Evolutionary conservation across 2,797 vertebrate species (phyloP).

Genomic region (Micrastur ruficollis): DNA sequence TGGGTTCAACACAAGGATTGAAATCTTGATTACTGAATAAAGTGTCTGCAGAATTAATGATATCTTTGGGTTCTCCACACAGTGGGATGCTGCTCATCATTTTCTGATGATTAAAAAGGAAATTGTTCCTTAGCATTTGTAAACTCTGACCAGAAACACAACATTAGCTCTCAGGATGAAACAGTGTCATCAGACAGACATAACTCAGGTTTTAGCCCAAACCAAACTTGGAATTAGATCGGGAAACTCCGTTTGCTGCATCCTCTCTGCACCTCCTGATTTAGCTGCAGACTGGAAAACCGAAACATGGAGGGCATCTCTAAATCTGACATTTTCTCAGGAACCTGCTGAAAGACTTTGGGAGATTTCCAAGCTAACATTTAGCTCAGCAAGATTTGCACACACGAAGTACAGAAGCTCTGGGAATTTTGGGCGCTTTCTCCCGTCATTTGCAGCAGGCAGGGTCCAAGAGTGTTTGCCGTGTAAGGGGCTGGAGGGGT

Average conservation of each 20-base stretch:
- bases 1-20: background rate
- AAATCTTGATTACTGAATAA: background rate
- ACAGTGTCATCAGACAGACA: background rate
- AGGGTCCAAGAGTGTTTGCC: background rate
- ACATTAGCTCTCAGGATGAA: background rate
- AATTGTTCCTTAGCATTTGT: background rate
- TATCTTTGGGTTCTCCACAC: background rate
- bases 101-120: background rate
- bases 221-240: background rate
- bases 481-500: background rate
- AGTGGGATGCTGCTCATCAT: background rate
- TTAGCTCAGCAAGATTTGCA: background rate
- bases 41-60: background rate
- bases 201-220: background rate
- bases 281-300: background rate
- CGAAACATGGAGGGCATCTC: background rate
- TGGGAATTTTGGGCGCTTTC: background rate
- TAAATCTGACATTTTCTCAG: background rate
- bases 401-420: background rate
- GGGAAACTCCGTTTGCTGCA: background rate
- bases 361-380: background rate
- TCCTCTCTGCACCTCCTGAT: background rate
- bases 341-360: background rate
- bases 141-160: constrained; percentile 6
- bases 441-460: background rate